These are phyloP conservation scores for human DNA, from an alignment of 2,113 vertebrate species.

Conservation along the genomic window DNA sequence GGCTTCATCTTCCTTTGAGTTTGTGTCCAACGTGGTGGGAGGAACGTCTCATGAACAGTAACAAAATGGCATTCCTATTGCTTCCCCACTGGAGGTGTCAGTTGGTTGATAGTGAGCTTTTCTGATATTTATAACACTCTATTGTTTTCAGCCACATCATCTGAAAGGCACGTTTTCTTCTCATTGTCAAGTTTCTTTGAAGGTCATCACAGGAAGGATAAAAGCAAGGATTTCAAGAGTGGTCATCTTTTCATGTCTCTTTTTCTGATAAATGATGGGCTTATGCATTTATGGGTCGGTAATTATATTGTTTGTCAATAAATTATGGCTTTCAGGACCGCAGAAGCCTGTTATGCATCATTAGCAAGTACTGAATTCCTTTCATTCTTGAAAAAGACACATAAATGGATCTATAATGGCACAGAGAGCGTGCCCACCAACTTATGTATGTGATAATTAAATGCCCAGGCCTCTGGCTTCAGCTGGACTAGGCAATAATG, in stretches of 20 bases:
- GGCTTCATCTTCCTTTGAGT: rapidly evolving
- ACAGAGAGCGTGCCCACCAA: neutral
- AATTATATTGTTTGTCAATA: neutral
- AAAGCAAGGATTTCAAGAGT: neutral
- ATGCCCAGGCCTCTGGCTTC: neutral
- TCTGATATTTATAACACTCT: rapidly evolving
- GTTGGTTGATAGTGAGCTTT: rapidly evolving
- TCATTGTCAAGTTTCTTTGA: neutral
- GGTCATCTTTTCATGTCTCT: neutral
- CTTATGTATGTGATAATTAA: neutral
- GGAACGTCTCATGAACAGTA: neutral
- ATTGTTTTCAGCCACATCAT: rapidly evolving
- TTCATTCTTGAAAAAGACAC: neutral
- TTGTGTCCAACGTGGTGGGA: rapidly evolving
- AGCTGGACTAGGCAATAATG: neutral
- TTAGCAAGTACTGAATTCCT: neutral
- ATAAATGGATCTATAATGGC: neutral
- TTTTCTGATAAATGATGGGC: neutral
- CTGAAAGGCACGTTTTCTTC: neutral
- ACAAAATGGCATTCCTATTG: rapidly evolving
- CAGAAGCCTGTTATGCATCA: neutral
- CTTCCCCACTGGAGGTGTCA: rapidly evolving
- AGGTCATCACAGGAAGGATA: neutral
- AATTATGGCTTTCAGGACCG: neutral
- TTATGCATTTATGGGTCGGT: neutral